Evolutionary conservation across 2,113 vertebrate genomes (phyloP).

Genomic region (Acanthisitta chloris): DNA sequence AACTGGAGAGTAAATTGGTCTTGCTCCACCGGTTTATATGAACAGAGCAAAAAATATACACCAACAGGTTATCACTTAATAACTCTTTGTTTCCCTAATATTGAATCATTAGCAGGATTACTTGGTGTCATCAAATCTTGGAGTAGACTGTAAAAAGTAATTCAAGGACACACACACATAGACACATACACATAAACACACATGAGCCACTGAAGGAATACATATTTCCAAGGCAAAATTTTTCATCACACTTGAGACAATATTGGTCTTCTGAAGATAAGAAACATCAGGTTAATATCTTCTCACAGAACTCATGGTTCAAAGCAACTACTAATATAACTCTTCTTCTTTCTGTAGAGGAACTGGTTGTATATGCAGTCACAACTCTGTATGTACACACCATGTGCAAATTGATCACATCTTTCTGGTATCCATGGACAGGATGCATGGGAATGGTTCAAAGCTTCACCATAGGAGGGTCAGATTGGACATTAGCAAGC

Average conservation of each 20-base stretch:
- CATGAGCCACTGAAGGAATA: background rate
- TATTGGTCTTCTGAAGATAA: background rate
- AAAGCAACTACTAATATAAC: background rate
- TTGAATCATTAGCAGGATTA: constrained; percentile 75
- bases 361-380: background rate
- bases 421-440: accelerated
- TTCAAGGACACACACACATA: background rate
- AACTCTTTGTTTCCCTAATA: constrained; percentile 76
- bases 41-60: constrained; percentile 74
- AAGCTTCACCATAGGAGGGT: background rate
- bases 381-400: background rate
- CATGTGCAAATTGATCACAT: background rate
- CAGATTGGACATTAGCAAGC: background rate
- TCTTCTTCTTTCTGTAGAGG: background rate
- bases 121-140: constrained; percentile 68
- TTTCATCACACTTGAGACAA: background rate
- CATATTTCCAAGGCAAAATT: background rate
- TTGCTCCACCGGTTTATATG: constrained; percentile 79
- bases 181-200: accelerated
- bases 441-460: accelerated
- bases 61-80: constrained; percentile 79
- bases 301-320: background rate
- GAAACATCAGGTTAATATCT: background rate
- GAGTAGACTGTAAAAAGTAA: constrained; percentile 46
- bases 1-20: constrained; percentile 80